A percentile compares a stretch with the other conserved stretches of the same genome.
phyloP scores from a whole-genome alignment of 2,113 vertebrate species.

The Amphiprion ocellaris region DNA sequence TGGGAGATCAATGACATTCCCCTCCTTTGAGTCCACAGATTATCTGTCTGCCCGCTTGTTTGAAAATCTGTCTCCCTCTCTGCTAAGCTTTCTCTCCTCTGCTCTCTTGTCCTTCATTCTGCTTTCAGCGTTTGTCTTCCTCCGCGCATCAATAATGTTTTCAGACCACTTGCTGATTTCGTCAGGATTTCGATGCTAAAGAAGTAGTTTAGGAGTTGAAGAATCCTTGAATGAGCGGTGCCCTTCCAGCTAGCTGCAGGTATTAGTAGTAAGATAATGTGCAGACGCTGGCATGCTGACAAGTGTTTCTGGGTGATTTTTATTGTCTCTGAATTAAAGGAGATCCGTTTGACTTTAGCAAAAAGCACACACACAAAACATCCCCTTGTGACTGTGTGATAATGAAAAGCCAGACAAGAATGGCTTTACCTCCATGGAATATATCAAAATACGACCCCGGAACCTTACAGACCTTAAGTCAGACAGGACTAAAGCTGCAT shows the following conservation, averaged over 20 bases:
- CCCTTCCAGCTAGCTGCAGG: neutral
- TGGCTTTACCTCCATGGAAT: constrained; percentile 25
- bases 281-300: constrained; percentile 13
- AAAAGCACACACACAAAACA: constrained; percentile 10
- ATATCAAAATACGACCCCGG: constrained; percentile 49
- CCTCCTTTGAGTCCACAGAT: constrained; percentile 72
- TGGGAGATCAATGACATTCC: constrained; percentile 80
- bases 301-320: constrained; percentile 16
- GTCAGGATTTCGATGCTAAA: neutral
- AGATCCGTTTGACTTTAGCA: constrained; percentile 24
- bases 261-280: neutral
- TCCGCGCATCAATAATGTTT: constrained; percentile 4
- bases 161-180: neutral
- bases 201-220: neutral
- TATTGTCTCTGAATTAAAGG: constrained; percentile 52
- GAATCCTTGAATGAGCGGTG: neutral
- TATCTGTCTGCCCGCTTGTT: constrained; percentile 68
- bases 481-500: constrained; percentile 35
- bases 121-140: constrained; percentile 14
- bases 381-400: constrained; percentile 14
- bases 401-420: constrained; percentile 25
- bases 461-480: constrained; percentile 24
- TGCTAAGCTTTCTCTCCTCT: constrained; percentile 43
- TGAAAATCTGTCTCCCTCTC: constrained; percentile 47
- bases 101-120: constrained; percentile 37